A percentile compares a stretch with the other conserved stretches of the same genome.
phyloP scores from a whole-genome alignment of 64 coral and sea anemone species.

The Pocillopora verrucosa region DNA sequence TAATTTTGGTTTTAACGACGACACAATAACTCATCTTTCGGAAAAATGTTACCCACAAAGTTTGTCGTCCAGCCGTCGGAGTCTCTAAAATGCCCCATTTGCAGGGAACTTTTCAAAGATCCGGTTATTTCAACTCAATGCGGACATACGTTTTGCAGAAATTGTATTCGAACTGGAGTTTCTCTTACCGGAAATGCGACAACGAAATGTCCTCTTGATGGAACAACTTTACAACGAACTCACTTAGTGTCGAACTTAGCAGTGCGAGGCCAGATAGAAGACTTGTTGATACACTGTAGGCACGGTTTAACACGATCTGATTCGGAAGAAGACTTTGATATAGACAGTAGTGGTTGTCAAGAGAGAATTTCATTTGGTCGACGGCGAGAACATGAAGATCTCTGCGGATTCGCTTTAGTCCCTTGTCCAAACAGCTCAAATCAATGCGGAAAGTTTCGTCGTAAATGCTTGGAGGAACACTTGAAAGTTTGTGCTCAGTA shows the following conservation, averaged over 20 bases:
- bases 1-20: too few relatives aligned
- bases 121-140: conserved; percentile 95
- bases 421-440: conserved; percentile 98
- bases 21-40: neutral
- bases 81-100: conserved; percentile 86
- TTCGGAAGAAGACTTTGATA: conserved; percentile 90
- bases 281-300: conserved; percentile 86
- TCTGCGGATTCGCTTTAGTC: conserved; percentile 71
- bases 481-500: conserved; percentile 78
- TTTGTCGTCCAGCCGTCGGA: conserved; percentile 86
- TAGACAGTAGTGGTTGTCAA: conserved; percentile 84
- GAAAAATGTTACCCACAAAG: conserved; percentile 81
- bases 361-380: conserved; percentile 74
- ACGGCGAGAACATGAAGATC: conserved; percentile 78
- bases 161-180: conserved; percentile 65
- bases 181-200: conserved; percentile 44
- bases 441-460: conserved; percentile 94
- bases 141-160: conserved; percentile 95
- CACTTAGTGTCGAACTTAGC: conserved; percentile 90
- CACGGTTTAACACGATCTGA: conserved; percentile 87
- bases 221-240: conserved; percentile 55
- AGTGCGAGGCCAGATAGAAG: conserved; percentile 88
- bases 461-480: conserved; percentile 75
- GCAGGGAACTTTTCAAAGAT: conserved; percentile 77
- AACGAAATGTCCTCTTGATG: conserved; percentile 86